phyloP scores from a whole-genome alignment of 2,113 vertebrate genomes.

The Malurus alboscapulatus region DNA sequence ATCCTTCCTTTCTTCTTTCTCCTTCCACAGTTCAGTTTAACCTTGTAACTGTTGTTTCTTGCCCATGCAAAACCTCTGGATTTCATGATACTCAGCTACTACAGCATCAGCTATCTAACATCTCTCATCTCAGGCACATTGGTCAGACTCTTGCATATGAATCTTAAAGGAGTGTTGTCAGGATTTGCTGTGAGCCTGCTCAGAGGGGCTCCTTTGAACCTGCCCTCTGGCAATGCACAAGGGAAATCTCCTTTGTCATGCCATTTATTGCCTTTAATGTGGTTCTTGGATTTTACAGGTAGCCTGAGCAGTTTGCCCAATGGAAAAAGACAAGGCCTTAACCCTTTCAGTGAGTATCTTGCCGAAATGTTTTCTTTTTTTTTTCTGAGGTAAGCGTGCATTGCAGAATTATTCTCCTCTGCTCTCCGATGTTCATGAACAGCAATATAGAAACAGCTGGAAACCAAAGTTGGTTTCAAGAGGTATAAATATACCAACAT shows the following conservation, averaged over 20 bases:
- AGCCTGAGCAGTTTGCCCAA: constrained; percentile 79
- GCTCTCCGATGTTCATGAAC: not conserved
- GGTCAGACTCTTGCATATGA: not conserved
- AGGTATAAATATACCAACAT: not conserved
- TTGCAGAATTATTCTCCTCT: not conserved
- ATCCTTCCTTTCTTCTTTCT: not conserved
- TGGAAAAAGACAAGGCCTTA: constrained; percentile 88
- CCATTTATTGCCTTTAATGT: constrained; percentile 12
- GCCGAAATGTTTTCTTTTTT: constrained; percentile 28
- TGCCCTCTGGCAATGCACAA: not conserved
- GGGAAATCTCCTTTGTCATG: not conserved
- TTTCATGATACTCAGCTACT: not conserved
- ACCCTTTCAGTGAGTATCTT: constrained; percentile 89
- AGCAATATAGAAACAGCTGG: not conserved
- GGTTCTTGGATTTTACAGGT: constrained; percentile 76
- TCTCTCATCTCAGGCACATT: not conserved
- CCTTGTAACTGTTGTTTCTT: not conserved
- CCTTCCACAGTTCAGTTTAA: not conserved
- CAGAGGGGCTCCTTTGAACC: not conserved
- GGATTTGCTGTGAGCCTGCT: not conserved
- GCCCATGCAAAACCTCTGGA: not conserved
- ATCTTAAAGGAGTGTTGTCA: not conserved
- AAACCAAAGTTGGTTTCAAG: not conserved
- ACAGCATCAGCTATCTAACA: not conserved
- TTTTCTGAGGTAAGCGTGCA: not conserved